Evolutionary conservation across 2,113 vertebrate genomes (phyloP).

Genomic region (Gasterosteus aculeatus): DNA sequence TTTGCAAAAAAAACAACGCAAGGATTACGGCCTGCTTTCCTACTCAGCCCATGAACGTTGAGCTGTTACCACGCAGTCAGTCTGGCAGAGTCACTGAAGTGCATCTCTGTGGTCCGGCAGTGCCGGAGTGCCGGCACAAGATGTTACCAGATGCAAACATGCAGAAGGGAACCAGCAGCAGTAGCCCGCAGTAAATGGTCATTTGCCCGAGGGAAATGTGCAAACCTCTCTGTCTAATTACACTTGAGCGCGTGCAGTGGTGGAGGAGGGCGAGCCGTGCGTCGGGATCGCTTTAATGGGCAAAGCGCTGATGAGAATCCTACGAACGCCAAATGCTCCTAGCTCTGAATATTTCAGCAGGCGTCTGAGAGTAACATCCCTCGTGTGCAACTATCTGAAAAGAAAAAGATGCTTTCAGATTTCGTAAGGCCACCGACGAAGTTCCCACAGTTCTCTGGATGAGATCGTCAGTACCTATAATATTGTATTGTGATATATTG

Average conservation of each 20-base stretch:
- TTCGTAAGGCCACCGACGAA: slow-evolving; percentile 38
- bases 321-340: slow-evolving; percentile 43
- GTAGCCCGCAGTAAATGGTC: slow-evolving; percentile 40
- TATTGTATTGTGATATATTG: not conserved
- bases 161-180: slow-evolving; percentile 55
- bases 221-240: slow-evolving; percentile 70
- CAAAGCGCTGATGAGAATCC: slow-evolving; percentile 64
- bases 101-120: slow-evolving; percentile 43
- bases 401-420: slow-evolving; percentile 35
- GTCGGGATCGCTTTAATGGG: slow-evolving; percentile 61
- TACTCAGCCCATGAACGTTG: slow-evolving; percentile 32
- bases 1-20: slow-evolving; percentile 1
- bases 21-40: not conserved
- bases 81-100: slow-evolving; percentile 38
- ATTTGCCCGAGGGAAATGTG: slow-evolving; percentile 61
- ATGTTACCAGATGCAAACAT: slow-evolving; percentile 55
- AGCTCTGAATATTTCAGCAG: slow-evolving; percentile 64
- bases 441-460: slow-evolving; percentile 30
- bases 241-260: slow-evolving; percentile 60
- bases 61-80: slow-evolving; percentile 15
- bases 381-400: slow-evolving; percentile 37
- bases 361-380: slow-evolving; percentile 38
- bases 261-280: slow-evolving; percentile 44
- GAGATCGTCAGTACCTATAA: slow-evolving; percentile 26
- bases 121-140: slow-evolving; percentile 35